These are phyloP conservation scores for Eueides isabella DNA, from an alignment of 1,140 invertebrate genomes.

Conservation along the genomic window DNA sequence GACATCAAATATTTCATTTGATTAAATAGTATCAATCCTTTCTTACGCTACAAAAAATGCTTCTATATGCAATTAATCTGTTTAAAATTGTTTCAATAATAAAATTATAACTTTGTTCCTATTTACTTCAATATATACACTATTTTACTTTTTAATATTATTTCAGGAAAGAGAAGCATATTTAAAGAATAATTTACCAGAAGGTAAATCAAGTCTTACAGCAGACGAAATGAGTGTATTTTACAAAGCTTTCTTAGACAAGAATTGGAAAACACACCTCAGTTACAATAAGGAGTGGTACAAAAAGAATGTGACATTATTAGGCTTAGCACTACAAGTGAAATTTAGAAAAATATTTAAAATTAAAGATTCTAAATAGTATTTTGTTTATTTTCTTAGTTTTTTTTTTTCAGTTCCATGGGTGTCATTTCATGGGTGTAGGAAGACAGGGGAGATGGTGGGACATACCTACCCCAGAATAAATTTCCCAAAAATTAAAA, in stretches of 20 bases:
- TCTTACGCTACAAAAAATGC: too few species aligned
- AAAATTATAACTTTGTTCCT: too few species aligned
- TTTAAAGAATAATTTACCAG: slow-evolving; percentile 81
- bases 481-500: too few species aligned
- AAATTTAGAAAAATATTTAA: slow-evolving; percentile 79
- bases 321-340: slow-evolving; percentile 84
- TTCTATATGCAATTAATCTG: too few species aligned
- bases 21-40: too few species aligned
- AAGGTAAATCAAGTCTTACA: slow-evolving; percentile 82
- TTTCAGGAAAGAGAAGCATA: slow-evolving; percentile 87
- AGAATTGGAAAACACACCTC: slow-evolving; percentile 88
- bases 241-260: slow-evolving; percentile 91
- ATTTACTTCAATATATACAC: not conserved
- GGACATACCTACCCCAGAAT: too few species aligned
- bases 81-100: too few species aligned
- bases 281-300: slow-evolving; percentile 90
- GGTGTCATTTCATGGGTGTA: too few species aligned
- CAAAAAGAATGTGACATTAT: slow-evolving; percentile 86
- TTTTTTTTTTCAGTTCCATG: too few species aligned
- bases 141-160: not conserved
- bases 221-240: slow-evolving; percentile 94
- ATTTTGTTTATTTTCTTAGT: not conserved
- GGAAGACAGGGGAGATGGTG: too few species aligned
- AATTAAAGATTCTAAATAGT: slow-evolving; percentile 59
- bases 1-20: too few species aligned